Conservation (phyloP, 1,140 invertebrate genomes). For the Drosophila pachea region DNA sequence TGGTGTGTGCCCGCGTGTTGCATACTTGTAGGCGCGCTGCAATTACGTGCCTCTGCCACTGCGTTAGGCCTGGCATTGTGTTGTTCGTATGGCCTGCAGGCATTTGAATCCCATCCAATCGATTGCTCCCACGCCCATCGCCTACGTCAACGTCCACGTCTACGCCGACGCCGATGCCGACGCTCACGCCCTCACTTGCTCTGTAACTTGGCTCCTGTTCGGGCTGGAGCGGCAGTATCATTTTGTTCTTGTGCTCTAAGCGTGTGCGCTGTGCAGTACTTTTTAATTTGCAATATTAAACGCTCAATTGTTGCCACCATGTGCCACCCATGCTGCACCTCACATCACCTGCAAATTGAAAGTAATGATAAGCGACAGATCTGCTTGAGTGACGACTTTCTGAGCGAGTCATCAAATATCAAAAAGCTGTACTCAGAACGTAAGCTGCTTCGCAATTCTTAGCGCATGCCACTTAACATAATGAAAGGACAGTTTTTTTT, state of each 20-base stretch:
- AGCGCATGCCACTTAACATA: slow-evolving; percentile 12
- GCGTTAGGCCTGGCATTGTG: slow-evolving; percentile 28
- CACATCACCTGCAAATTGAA: slow-evolving; percentile 3
- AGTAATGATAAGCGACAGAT: slow-evolving; percentile 18
- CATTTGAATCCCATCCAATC: slow-evolving; percentile 69
- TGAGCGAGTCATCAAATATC: slow-evolving; percentile 28
- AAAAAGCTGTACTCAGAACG: slow-evolving; percentile 4
- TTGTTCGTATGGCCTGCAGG: slow-evolving; percentile 52
- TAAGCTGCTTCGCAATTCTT: slow-evolving; percentile 2
- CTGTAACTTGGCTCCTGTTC: slow-evolving; percentile 7
- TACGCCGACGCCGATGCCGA: not conserved
- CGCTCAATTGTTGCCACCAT: slow-evolving; percentile 33
- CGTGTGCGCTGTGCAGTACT: slow-evolving; percentile 4
- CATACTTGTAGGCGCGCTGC: slow-evolving; percentile 65
- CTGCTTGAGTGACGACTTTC: slow-evolving; percentile 1
- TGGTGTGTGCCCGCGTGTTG: slow-evolving; percentile 30
- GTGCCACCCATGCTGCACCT: not conserved
- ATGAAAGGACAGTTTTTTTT: slow-evolving; percentile 16
- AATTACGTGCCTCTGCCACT: slow-evolving; percentile 66
- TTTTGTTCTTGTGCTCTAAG: slow-evolving; percentile 18
- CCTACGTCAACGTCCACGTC: not conserved
- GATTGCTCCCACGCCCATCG: slow-evolving; percentile 25
- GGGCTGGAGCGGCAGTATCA: slow-evolving; percentile 22
- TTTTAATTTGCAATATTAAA: slow-evolving; percentile 47
- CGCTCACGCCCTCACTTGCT: slow-evolving; percentile 1